Conservation (phyloP, 2,888 invertebrate species). For the Ditylenchus weischeri region DNA sequence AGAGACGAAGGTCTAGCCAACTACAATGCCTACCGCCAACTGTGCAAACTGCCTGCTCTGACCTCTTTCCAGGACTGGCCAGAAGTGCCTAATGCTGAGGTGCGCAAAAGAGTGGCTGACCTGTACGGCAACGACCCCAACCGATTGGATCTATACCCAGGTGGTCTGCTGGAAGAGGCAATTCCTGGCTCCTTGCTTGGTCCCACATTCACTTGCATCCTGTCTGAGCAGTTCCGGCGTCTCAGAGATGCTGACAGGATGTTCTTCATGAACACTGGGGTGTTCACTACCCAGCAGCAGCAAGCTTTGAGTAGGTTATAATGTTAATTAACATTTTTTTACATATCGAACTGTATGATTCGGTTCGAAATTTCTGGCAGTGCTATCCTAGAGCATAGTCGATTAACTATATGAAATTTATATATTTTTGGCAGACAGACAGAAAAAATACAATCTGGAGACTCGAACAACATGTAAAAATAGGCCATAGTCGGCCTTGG, state of each 20-base stretch:
- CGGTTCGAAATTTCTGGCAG: too few species aligned
- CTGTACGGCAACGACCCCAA: conserved; percentile 43
- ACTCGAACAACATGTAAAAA: too few species aligned
- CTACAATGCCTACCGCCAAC: conserved; percentile 80
- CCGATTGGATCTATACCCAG: conserved; percentile 62
- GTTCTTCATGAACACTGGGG: neutral
- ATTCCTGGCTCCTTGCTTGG: conserved; percentile 61
- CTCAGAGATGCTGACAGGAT: conserved; percentile 63
- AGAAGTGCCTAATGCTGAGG: conserved; percentile 49
- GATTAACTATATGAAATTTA: too few species aligned
- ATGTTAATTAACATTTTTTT: too few species aligned
- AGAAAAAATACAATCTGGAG: too few species aligned
- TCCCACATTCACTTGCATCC: conserved; percentile 62
- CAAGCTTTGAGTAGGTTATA: conserved; percentile 3
- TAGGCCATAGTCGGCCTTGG: too few species aligned
- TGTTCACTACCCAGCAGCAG: conserved; percentile 6
- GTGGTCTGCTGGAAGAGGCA: conserved; percentile 62
- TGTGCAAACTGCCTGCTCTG: conserved; percentile 78
- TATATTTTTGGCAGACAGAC: too few species aligned
- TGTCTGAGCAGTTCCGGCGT: conserved; percentile 62
- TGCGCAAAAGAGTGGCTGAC: conserved; percentile 46
- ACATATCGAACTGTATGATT: too few species aligned
- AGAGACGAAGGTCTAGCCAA: conserved; percentile 83
- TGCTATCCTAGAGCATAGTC: too few species aligned
- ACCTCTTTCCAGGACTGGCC: conserved; percentile 70